Conservation (phyloP, 2,888 invertebrate genomes). For the Ennomos fuscantarius region DNA sequence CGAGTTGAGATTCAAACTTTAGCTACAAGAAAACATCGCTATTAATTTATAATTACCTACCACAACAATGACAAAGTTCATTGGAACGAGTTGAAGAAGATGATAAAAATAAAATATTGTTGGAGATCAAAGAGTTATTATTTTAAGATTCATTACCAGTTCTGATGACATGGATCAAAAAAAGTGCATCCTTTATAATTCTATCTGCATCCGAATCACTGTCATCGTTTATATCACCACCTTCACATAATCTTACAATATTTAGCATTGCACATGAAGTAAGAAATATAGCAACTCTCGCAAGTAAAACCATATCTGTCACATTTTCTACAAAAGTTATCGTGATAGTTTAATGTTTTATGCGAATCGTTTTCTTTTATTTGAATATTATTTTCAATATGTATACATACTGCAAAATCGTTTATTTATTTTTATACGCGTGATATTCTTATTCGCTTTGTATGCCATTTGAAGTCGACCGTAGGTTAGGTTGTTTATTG, state of each 20-base stretch:
- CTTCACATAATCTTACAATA: constrained; percentile 11
- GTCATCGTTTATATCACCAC: constrained; percentile 4
- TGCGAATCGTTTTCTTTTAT: constrained; percentile 29
- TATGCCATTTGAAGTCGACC: too few species aligned
- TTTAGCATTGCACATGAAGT: constrained; percentile 22
- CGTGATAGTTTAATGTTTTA: constrained; percentile 24
- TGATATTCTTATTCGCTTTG: too few species aligned
- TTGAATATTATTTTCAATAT: background rate
- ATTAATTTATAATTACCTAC: too few species aligned
- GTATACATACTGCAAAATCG: too few species aligned
- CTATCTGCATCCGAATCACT: constrained; percentile 48
- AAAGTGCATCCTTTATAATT: constrained; percentile 53
- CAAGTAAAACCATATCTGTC: constrained; percentile 44
- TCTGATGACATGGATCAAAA: constrained; percentile 57
- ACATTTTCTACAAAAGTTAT: constrained; percentile 35
- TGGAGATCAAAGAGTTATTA: background rate
- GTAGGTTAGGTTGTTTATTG: too few species aligned
- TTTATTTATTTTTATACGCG: too few species aligned
- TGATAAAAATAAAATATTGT: too few species aligned
- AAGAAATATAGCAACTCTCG: constrained; percentile 30
- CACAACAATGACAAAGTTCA: too few species aligned
- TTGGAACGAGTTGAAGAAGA: too few species aligned
- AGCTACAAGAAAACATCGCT: too few species aligned
- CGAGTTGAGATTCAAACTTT: too few species aligned
- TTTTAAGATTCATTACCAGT: constrained; percentile 44